phyloP scores from a whole-genome alignment of 2,888 invertebrate species.

The Theodoxus fluviatilis region DNA sequence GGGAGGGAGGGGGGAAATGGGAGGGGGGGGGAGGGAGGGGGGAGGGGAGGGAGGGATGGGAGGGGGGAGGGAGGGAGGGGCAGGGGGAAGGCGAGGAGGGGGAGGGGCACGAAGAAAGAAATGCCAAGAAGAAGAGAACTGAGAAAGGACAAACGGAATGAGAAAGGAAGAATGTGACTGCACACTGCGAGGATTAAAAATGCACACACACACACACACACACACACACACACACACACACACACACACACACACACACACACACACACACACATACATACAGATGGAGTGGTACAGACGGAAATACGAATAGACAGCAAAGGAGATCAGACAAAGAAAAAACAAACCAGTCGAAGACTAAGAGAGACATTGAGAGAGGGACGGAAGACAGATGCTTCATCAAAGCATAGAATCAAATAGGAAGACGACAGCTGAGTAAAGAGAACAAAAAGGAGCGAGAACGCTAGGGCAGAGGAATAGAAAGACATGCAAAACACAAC shows the following conservation, averaged over 20 bases:
- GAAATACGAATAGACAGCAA: background rate
- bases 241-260: background rate
- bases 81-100: background rate
- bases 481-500: too few relatives aligned
- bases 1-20: background rate
- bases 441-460: too few relatives aligned
- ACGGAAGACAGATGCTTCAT: too few relatives aligned
- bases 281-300: background rate
- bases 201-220: background rate
- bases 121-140: constrained; percentile 2
- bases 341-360: background rate
- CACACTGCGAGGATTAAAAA: background rate
- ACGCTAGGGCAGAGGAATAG: too few relatives aligned
- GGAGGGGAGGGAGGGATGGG: background rate
- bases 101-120: background rate
- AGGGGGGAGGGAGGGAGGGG: background rate
- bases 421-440: too few relatives aligned
- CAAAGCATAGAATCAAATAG: too few relatives aligned
- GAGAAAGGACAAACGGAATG: constrained; percentile 6
- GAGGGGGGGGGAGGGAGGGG: background rate
- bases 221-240: background rate
- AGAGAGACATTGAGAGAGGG: too few relatives aligned
- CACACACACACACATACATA: background rate
- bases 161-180: background rate
- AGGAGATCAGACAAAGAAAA: background rate